Conservation (phyloP, 2,888 invertebrate genomes). For the Mythimna impura region DNA sequence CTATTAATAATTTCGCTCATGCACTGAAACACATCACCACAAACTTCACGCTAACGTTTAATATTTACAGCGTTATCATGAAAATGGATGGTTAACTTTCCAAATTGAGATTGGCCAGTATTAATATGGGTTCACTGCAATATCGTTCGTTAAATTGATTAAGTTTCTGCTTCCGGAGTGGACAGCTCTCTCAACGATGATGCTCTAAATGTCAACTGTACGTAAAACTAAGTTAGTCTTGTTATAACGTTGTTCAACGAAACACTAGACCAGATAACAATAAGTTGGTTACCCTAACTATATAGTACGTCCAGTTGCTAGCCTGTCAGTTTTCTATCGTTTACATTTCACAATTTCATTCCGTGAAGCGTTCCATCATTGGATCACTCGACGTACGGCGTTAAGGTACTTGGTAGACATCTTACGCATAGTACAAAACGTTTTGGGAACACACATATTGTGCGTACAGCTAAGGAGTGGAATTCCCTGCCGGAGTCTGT, state of each 20-base stretch:
- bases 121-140: conserved; percentile 46
- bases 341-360: no score
- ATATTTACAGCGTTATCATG: conserved; percentile 35
- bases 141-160: conserved; percentile 62
- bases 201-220: conserved; percentile 65
- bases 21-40: conserved; percentile 13
- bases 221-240: conserved; percentile 48
- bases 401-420: no score
- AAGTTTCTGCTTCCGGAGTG: conserved; percentile 59
- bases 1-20: conserved; percentile 27
- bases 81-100: conserved; percentile 57
- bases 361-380: no score
- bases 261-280: conserved; percentile 23
- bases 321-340: no score
- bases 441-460: no score
- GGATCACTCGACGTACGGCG: no score
- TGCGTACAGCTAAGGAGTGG: no score
- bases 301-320: no score
- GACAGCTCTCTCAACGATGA: conserved; percentile 48
- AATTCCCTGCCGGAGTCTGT: no score
- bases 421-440: no score
- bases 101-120: conserved; percentile 42
- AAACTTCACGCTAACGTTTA: conserved; percentile 11
- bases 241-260: conserved; percentile 23
- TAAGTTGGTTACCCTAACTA: conserved; percentile 15